These are phyloP conservation scores for Gallinago nigripennis DNA, from an alignment of 2,797 vertebrate species.

Conservation along the genomic window DNA sequence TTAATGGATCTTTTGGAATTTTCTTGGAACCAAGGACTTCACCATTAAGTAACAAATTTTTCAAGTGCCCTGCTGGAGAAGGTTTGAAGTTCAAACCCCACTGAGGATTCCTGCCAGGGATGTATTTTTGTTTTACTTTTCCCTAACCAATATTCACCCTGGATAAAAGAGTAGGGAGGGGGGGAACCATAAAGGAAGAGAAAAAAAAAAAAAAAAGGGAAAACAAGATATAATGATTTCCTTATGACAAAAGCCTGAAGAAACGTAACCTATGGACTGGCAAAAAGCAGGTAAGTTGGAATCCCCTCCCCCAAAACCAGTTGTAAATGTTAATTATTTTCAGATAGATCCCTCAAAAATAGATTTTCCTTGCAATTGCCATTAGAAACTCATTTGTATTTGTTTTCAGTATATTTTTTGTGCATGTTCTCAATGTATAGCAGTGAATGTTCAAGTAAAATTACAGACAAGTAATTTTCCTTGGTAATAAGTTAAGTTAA, in stretches of 20 bases:
- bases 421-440: not conserved
- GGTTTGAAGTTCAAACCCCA: constrained; percentile 75
- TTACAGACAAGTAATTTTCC: not conserved
- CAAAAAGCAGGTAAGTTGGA: constrained; percentile 88
- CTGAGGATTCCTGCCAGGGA: constrained; percentile 70
- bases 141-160: constrained; percentile 54
- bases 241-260: constrained; percentile 81
- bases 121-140: constrained; percentile 70
- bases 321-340: constrained; percentile 40
- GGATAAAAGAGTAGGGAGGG: constrained; percentile 31
- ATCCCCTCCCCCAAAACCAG: not conserved
- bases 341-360: not conserved
- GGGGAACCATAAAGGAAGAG: not conserved
- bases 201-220: constrained; percentile 38
- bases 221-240: constrained; percentile 86
- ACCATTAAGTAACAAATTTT: constrained; percentile 73
- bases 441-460: not conserved
- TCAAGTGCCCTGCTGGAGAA: constrained; percentile 70
- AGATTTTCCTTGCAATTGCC: not conserved
- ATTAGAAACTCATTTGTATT: not conserved
- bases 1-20: constrained; percentile 55
- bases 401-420: not conserved
- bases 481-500: not conserved
- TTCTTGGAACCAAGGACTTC: constrained; percentile 70
- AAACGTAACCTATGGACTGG: constrained; percentile 77